These are phyloP conservation scores for Drosophila buzzatii DNA, from an alignment of 2,888 invertebrate genomes.

Conservation along the genomic window DNA sequence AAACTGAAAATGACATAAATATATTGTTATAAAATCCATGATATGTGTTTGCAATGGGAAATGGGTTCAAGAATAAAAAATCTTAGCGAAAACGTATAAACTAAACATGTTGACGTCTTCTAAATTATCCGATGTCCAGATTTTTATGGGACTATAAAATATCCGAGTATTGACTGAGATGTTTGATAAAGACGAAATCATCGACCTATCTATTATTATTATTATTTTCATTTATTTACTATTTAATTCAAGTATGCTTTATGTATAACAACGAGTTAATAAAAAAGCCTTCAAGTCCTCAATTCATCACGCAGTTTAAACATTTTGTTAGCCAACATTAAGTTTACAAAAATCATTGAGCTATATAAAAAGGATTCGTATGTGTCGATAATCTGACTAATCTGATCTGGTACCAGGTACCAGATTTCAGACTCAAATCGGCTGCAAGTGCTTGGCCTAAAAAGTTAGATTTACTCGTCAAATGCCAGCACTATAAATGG, in stretches of 20 bases:
- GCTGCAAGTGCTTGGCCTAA: conserved; percentile 28
- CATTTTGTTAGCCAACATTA: neutral
- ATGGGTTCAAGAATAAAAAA: neutral
- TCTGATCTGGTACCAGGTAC: conserved; percentile 37
- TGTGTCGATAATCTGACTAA: conserved; percentile 6
- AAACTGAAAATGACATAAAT: conserved; percentile 61
- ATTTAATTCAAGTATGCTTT: no score
- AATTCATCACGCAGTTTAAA: neutral
- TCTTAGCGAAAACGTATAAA: no score
- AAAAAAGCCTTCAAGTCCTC: neutral
- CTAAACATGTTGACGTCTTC: no score
- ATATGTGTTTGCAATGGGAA: conserved; percentile 5
- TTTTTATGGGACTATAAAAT: no score
- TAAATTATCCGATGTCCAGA: no score
- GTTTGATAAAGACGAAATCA: no score
- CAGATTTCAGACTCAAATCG: conserved; percentile 1
- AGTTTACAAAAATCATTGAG: neutral
- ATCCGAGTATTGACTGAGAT: no score
- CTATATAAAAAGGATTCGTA: neutral
- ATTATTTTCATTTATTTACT: no score
- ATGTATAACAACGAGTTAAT: no score
- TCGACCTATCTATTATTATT: no score
- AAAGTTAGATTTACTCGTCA: conserved; percentile 19
- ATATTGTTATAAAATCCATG: conserved; percentile 73
- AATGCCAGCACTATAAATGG: conserved; percentile 37